Base-by-base conservation (phyloP, 2,888 invertebrate genomes). In the Drosophila neonasuta region DNA sequence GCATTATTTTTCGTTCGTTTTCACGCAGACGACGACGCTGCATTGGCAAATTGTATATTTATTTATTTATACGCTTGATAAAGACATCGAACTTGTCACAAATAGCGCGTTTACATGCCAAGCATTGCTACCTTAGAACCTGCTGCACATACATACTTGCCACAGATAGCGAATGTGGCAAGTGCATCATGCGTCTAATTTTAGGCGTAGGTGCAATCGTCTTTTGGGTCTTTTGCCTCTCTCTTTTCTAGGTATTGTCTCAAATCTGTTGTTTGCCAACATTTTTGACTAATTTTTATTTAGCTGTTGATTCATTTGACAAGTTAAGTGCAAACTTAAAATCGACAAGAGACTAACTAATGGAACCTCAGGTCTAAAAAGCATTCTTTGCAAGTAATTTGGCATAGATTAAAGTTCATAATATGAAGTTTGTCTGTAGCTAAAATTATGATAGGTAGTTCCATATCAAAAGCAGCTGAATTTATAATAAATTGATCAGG, bases 31-130 rank as follows among this genome's bases (percentile, higher is more conserved):
- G 34, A 34, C 34, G 34, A 34, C 34, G 49, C 44, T 45, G 68
- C 72, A 68, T 68, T 65, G 56, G 50, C 71, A 63, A 67, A 76
- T 71, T 51, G 24, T 54, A 9, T 17, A 11, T 55, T 51, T 30
- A 17, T 52, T 63, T 79, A 77, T 77, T 81, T 70, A 59, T 81
- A 81, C 81, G 81, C 81, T 77, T 84, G 85, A 86, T 81, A 79
- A 83, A 82, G 82, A 87, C 87, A 87, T 79, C 88, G 86, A 87
- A 87, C 88, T 87, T 87, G 88, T 87, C 86, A 87, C 87, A 87
- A 88, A 88, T 88, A 86, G 68, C 73, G 58, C 55, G 59, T 58
- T 70, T 57, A 67, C 70, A 81, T 84, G 77, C 79, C 79, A 69
- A 74, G 59, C 71, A 80, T 83, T 80, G 54, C 63, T 62, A 68